Evolutionary conservation across 2,888 invertebrate species (phyloP).

Genomic region (Lasioglossum pauxillum): DNA sequence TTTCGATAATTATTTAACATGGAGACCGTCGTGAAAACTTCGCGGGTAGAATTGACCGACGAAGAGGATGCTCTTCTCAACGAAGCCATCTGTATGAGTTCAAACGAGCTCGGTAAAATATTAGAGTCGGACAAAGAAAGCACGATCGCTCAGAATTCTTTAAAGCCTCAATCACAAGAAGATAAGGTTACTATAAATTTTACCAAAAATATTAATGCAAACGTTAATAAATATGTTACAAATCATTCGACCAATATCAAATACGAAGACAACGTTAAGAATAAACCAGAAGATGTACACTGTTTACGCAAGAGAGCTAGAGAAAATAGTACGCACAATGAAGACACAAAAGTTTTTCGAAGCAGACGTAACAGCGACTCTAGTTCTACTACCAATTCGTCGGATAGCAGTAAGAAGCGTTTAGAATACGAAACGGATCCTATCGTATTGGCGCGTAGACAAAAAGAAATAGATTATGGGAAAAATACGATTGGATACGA

Average conservation of each 20-base stretch:
- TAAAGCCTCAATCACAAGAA: slow-evolving; percentile 17
- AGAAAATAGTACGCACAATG: slow-evolving; percentile 66
- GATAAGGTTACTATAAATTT: background rate
- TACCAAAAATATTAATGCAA: background rate
- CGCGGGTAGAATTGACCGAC: slow-evolving; percentile 38
- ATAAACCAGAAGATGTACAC: slow-evolving; percentile 47
- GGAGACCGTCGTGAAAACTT: slow-evolving; percentile 28
- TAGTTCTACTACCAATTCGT: slow-evolving; percentile 79
- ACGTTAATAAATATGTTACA: background rate
- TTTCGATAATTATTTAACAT: slow-evolving; percentile 30
- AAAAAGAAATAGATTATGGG: slow-evolving; percentile 98
- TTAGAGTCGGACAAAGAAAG: slow-evolving; percentile 22
- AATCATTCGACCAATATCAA: slow-evolving; percentile 33
- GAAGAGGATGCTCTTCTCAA: slow-evolving; percentile 75
- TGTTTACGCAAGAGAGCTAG: slow-evolving; percentile 74
- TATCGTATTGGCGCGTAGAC: slow-evolving; percentile 89
- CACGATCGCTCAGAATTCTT: background rate
- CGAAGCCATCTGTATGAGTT: slow-evolving; percentile 69
- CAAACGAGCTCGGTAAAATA: slow-evolving; percentile 40
- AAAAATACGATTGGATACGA: slow-evolving; percentile 96
- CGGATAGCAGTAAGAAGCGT: slow-evolving; percentile 69
- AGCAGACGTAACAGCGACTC: slow-evolving; percentile 78
- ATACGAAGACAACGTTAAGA: slow-evolving; percentile 59
- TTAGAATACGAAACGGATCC: slow-evolving; percentile 90
- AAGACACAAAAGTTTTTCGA: slow-evolving; percentile 72